Base-by-base conservation (phyloP, 2,797 vertebrate genomes). In the Microctenopoma steveboyesi region DNA sequence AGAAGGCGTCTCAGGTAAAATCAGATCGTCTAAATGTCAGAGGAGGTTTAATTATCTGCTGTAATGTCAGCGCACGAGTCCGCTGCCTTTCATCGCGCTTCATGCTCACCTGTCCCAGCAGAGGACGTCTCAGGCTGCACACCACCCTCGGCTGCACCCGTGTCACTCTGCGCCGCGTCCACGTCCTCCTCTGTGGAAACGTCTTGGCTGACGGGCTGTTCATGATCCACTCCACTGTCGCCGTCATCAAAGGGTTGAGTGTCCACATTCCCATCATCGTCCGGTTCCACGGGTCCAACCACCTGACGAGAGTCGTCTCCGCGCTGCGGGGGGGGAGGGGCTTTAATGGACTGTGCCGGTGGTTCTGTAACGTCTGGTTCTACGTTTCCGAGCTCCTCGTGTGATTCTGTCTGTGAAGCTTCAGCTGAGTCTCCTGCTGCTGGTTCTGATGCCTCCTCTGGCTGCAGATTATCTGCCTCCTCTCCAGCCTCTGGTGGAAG, bases 331-430 rank as follows among this genome's bases (percentile, higher is more conserved):
- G 81, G 71, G 0, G 43, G 43, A 46, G 87, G 69, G 46, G 90
- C 82, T 72, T 90, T 89, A 42, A 92, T 86, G 7, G 84, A 81
- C 18, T 87, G 64, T 0, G 78, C 73, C 39, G 88, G 76, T 9
- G 88, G 89, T 7, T 87, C 80, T 5, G 69, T 57, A 4, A 62
- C 8, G 22, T 66, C 69, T 62, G 58, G 57, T 48, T 78, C 76
- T 52, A 40, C 28, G 50, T 56, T 8, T 7, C 68, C 72, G 46
- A 66, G 56, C 61, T 54, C 53, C 13, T 50, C 40, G 48, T 64
- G 52, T 35, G 62, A 48, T 60, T 67, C 48, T 18, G 63, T 25
- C 3, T 80, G 74, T 69, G 60, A 71, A 59, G 27, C 39, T 1
- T 15, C 59, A 2, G 67, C 39, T 62, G 37, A 9, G 10, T 62